A percentile compares a stretch with the other conserved stretches of the same genome.
Conservation (phyloP, 1,140 invertebrate genomes). For the Euwallacea fornicatus region DNA sequence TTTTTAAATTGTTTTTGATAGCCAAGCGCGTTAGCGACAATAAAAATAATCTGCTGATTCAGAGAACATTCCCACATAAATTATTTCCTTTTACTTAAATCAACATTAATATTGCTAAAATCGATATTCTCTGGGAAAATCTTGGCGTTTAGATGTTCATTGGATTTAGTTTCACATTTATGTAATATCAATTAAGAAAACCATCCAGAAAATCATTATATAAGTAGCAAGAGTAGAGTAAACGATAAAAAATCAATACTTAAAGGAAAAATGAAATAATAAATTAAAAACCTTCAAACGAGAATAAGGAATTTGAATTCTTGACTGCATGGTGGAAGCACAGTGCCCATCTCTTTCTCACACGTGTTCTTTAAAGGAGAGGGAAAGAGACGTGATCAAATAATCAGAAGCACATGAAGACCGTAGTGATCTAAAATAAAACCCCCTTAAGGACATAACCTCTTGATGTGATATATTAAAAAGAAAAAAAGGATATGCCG, state of each 20-base stretch:
- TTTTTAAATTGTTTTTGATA: slow-evolving; percentile 15
- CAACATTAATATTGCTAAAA: slow-evolving; percentile 33
- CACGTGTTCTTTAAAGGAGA: slow-evolving; percentile 16
- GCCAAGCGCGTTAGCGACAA: slow-evolving; percentile 14
- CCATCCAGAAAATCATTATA: no score
- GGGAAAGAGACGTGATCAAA: slow-evolving; percentile 10
- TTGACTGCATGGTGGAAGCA: no score
- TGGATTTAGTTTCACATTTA: no score
- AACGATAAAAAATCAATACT: no score
- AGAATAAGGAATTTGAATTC: no score
- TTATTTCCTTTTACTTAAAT: slow-evolving; percentile 15
- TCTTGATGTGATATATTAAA: slow-evolving; percentile 22
- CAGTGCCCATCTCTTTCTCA: no score
- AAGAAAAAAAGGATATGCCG: neutral
- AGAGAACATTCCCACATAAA: slow-evolving; percentile 12
- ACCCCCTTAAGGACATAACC: neutral
- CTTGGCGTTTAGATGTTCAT: no score
- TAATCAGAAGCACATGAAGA: slow-evolving; percentile 29
- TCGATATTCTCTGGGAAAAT: slow-evolving; percentile 10
- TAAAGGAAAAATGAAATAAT: no score
- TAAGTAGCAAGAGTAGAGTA: no score
- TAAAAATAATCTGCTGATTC: slow-evolving; percentile 33
- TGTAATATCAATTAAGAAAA: no score
- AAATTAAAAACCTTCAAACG: no score
- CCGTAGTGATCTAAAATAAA: slow-evolving; percentile 18